Conservation (phyloP, 2,888 invertebrate species). For the Tetragonula carbonaria region DNA sequence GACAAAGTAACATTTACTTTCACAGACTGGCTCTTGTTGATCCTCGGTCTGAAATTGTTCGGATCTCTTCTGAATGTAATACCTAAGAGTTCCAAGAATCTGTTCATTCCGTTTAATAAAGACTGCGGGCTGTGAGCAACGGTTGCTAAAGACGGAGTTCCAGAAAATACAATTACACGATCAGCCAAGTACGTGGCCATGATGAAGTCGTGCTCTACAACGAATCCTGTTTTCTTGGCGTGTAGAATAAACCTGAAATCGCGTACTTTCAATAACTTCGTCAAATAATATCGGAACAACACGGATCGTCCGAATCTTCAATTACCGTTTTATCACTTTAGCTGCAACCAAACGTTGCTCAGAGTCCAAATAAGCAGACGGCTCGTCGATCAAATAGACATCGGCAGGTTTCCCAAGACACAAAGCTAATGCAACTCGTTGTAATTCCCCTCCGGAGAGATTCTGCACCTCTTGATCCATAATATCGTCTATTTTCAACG, state of each 20-base stretch:
- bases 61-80: constrained; percentile 99
- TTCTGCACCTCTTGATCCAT: constrained; percentile 99
- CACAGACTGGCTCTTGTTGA: constrained; percentile 98
- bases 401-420: constrained; percentile 99
- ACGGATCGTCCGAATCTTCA: constrained; percentile 53
- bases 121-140: constrained; percentile 96
- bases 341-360: constrained; percentile 99
- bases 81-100: constrained; percentile 96
- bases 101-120: constrained; percentile 98
- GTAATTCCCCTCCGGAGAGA: constrained; percentile 99
- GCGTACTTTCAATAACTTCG: not conserved
- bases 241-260: constrained; percentile 94
- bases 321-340: constrained; percentile 98
- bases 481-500: constrained; percentile 97
- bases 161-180: constrained; percentile 99
- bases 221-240: constrained; percentile 99
- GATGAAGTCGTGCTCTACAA: constrained; percentile 99
- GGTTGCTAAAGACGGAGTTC: constrained; percentile 94
- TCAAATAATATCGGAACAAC: not conserved
- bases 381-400: constrained; percentile 99
- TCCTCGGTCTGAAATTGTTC: constrained; percentile 98
- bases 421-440: constrained; percentile 97
- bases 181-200: constrained; percentile 99
- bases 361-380: constrained; percentile 99
- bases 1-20: constrained; percentile 87